A percentile compares a stretch with the other conserved stretches of the same genome.
These are phyloP conservation scores for Drosophila equinoxialis DNA, from an alignment of 1,140 invertebrate species.

Conservation along the genomic window DNA sequence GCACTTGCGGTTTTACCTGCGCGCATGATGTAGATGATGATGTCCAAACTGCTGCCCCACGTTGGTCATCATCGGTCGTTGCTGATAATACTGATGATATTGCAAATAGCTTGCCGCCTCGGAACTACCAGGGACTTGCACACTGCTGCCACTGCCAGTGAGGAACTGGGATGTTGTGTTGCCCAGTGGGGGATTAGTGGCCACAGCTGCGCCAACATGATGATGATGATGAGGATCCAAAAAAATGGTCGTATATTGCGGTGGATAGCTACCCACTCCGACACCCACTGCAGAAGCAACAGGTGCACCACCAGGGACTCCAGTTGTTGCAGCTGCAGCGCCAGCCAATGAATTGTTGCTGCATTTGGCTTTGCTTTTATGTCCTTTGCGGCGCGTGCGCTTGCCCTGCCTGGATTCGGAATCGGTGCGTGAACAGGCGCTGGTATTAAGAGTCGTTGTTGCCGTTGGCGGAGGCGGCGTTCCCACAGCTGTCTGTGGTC, in stretches of 20 bases:
- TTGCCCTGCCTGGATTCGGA: constrained; percentile 56
- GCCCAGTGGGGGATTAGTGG: constrained; percentile 52
- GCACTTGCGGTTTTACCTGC: constrained; percentile 48
- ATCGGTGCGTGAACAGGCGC: constrained; percentile 19
- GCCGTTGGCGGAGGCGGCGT: neutral
- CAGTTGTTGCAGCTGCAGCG: constrained; percentile 5
- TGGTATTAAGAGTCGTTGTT: constrained; percentile 50
- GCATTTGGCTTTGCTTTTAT: constrained; percentile 55
- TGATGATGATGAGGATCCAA: constrained; percentile 48
- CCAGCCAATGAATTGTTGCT: constrained; percentile 30
- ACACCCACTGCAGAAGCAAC: constrained; percentile 27
- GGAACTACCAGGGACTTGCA: constrained; percentile 31
- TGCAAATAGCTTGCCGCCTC: constrained; percentile 55
- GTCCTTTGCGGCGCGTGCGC: constrained; percentile 58
- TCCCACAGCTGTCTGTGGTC: neutral
- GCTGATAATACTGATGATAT: constrained; percentile 70
- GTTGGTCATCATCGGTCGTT: constrained; percentile 46
- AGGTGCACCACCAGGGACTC: constrained; percentile 34
- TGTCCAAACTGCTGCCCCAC: constrained; percentile 35
- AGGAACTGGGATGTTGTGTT: constrained; percentile 54
- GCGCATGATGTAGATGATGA: constrained; percentile 45
- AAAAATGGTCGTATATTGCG: constrained; percentile 73
- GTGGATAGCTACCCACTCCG: constrained; percentile 43
- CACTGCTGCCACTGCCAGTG: constrained; percentile 32
- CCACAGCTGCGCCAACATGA: constrained; percentile 22